Conservation (phyloP, 2,113 vertebrate species). For the Anseranas semipalmata region DNA sequence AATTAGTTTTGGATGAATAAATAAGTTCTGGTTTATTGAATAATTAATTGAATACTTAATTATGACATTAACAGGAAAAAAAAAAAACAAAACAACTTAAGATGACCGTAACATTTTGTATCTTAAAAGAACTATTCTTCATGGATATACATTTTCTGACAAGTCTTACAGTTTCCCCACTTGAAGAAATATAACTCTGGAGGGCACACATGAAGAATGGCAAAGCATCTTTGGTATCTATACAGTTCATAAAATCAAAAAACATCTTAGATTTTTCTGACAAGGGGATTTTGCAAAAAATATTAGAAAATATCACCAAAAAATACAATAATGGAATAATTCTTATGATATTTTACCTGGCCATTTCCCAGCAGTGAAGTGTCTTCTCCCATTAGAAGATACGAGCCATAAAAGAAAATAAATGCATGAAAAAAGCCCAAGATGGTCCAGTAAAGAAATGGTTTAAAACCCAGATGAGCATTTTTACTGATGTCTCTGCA, state of each 20-base stretch:
- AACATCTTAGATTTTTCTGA: neutral
- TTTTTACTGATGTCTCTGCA: conserved; percentile 98
- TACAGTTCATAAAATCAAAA: neutral
- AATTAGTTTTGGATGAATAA: neutral
- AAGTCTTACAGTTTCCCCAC: neutral
- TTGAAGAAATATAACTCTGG: neutral
- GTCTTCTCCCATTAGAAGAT: conserved; percentile 94
- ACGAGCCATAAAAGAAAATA: conserved; percentile 96
- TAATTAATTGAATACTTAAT: no score
- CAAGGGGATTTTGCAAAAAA: neutral
- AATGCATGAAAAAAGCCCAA: conserved; percentile 96
- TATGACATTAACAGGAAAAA: neutral
- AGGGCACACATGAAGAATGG: neutral
- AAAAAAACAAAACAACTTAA: neutral
- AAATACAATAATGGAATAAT: neutral
- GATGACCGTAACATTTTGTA: neutral
- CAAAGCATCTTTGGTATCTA: neutral
- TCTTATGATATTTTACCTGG: conserved; percentile 84
- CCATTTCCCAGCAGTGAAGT: conserved; percentile 93
- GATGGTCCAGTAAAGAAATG: conserved; percentile 96
- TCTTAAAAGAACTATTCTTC: neutral
- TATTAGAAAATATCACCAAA: neutral
- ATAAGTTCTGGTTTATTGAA: neutral
- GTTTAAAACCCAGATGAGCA: conserved; percentile 88
- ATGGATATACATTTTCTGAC: neutral